Evolutionary conservation across 2,888 invertebrate species (phyloP).

Genomic region (Parnassius orleans): DNA sequence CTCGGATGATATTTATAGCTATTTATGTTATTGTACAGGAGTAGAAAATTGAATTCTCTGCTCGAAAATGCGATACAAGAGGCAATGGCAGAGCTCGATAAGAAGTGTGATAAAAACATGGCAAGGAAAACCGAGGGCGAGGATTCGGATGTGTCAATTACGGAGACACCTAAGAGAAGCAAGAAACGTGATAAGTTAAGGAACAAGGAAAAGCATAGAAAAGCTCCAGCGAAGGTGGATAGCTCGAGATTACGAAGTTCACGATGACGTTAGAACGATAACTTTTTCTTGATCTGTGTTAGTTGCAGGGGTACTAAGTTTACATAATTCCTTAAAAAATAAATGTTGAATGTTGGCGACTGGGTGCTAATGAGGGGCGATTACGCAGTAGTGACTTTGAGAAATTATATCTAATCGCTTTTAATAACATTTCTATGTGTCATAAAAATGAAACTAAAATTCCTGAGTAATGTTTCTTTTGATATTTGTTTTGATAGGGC

Average conservation of each 20-base stretch:
- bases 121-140: slow-evolving; percentile 25
- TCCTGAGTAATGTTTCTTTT: background rate
- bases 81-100: slow-evolving; percentile 94
- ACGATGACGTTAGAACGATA: slow-evolving; percentile 55
- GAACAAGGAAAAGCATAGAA: slow-evolving; percentile 52
- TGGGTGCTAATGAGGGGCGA: slow-evolving; percentile 16
- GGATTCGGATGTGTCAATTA: slow-evolving; percentile 25
- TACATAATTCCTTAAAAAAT: slow-evolving; percentile 6
- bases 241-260: slow-evolving; percentile 76
- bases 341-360: slow-evolving; percentile 6
- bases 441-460: slow-evolving; percentile 8
- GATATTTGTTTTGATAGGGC: slow-evolving; percentile 15
- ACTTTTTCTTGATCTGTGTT: slow-evolving; percentile 9
- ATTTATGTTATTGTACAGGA: slow-evolving; percentile 78
- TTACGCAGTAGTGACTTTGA: slow-evolving; percentile 1
- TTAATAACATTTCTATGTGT: slow-evolving; percentile 8
- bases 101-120: slow-evolving; percentile 70
- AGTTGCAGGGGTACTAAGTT: slow-evolving; percentile 17
- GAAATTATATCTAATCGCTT: slow-evolving; percentile 4
- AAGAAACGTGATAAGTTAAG: slow-evolving; percentile 51
- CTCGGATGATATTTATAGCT: slow-evolving; percentile 15
- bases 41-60: slow-evolving; percentile 94
- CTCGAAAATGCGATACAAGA: slow-evolving; percentile 96
- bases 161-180: slow-evolving; percentile 48
- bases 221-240: slow-evolving; percentile 48